Conservation (phyloP, 2,888 invertebrate species). For the Ditula angustiorana region DNA sequence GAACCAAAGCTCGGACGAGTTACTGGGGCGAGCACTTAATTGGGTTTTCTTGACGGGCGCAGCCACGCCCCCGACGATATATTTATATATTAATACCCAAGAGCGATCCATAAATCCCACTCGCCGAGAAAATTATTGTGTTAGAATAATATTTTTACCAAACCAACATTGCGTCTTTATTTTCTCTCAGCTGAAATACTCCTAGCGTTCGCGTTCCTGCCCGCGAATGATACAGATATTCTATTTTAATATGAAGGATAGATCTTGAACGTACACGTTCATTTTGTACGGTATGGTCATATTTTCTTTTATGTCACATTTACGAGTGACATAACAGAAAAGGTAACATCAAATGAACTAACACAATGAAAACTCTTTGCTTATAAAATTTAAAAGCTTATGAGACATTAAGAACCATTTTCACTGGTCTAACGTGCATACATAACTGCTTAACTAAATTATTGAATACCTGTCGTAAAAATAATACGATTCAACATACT, state of each 20-base stretch:
- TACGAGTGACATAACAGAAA: no score
- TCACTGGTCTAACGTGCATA: no score
- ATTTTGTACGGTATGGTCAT: slow-evolving; percentile 1
- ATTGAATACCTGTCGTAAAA: no score
- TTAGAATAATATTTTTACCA: slow-evolving; percentile 16
- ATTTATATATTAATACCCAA: slow-evolving; percentile 12
- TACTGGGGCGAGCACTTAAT: slow-evolving; percentile 36
- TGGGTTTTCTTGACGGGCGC: slow-evolving; percentile 34
- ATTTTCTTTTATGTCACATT: no score
- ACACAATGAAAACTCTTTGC: no score
- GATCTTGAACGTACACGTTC: slow-evolving; percentile 15
- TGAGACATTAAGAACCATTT: no score
- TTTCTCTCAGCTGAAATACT: slow-evolving; percentile 7
- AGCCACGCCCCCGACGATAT: neutral
- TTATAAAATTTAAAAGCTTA: no score
- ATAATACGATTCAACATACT: no score
- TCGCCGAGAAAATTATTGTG: slow-evolving; percentile 12
- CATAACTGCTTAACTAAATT: no score
- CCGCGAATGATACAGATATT: slow-evolving; percentile 16
- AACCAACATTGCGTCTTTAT: slow-evolving; percentile 9
- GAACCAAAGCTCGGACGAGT: slow-evolving; percentile 24
- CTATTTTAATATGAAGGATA: slow-evolving; percentile 20
- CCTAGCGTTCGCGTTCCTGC: no score
- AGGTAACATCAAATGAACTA: no score
- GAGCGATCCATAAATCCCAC: slow-evolving; percentile 17